Evolutionary conservation across 2,113 vertebrate genomes (phyloP).

Genomic region (Eulemur rufifrons): DNA sequence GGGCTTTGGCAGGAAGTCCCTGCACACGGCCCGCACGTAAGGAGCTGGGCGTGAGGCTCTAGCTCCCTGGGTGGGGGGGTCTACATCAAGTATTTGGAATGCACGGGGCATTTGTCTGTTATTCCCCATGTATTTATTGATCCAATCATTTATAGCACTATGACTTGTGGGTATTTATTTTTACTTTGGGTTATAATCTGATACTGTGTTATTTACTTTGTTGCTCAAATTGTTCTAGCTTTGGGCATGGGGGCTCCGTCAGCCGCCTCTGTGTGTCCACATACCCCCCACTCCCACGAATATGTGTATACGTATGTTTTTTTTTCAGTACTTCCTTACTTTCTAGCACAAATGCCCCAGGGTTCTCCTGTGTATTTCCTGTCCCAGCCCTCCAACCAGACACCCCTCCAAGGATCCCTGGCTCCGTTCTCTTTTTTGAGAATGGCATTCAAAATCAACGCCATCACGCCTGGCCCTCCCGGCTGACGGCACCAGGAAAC

Average conservation of each 20-base stretch:
- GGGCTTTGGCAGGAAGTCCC: not conserved
- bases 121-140: not conserved
- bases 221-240: not conserved
- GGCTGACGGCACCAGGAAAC: not conserved
- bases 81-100: not conserved
- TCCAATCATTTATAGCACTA: not conserved
- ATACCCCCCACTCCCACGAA: too few relatives aligned
- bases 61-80: too few relatives aligned
- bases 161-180: not conserved
- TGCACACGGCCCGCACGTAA: accelerated
- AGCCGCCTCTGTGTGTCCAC: not conserved
- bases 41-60: too few relatives aligned
- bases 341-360: not conserved
- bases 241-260: not conserved
- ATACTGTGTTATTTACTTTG: not conserved
- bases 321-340: not conserved
- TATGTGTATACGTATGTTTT: too few relatives aligned
- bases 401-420: not conserved
- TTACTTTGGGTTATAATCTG: not conserved
- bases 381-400: not conserved
- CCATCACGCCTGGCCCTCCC: not conserved
- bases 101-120: not conserved
- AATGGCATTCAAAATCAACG: not conserved
- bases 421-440: too few relatives aligned
- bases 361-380: not conserved